phyloP scores from a whole-genome alignment of 1,140 invertebrate species.

The Acromyrmex heyeri region DNA sequence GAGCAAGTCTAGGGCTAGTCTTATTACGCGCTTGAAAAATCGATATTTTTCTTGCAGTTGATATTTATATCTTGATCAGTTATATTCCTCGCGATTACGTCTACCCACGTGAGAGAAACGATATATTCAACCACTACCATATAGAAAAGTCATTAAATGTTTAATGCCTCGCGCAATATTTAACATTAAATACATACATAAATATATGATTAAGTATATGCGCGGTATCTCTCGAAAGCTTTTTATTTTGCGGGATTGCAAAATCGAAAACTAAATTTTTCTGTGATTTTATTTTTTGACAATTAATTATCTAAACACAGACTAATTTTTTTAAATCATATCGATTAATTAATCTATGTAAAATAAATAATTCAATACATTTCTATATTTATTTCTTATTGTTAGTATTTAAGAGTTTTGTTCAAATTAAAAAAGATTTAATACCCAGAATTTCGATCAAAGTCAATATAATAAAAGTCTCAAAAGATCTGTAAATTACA shows the following conservation, averaged over 20 bases:
- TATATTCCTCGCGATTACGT: slow-evolving; percentile 7
- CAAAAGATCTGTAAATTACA: background rate
- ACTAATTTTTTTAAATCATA: slow-evolving; percentile 15
- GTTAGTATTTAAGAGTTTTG: background rate
- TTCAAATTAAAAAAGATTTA: slow-evolving; percentile 13
- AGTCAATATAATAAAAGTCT: background rate
- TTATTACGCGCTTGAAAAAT: slow-evolving; percentile 51
- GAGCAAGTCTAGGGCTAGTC: background rate
- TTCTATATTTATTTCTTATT: background rate
- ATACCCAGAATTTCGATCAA: background rate
- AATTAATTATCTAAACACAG: background rate
- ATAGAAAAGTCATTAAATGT: slow-evolving; percentile 13
- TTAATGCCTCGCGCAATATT: background rate
- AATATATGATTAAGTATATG: background rate
- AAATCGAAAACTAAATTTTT: background rate
- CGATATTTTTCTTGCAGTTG: slow-evolving; percentile 31
- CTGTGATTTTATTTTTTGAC: background rate
- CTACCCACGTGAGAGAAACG: slow-evolving; percentile 7
- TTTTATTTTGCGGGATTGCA: background rate
- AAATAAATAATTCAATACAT: background rate
- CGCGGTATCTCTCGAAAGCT: background rate
- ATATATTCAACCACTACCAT: slow-evolving; percentile 4
- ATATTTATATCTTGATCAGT: slow-evolving; percentile 37
- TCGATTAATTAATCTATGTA: background rate
- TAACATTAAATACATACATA: background rate